Percentiles rank a stretch among this genome's conserved stretches.
These are phyloP conservation scores for Sarcophaga caerulescens DNA, from an alignment of 2,888 invertebrate species.

Conservation along the genomic window DNA sequence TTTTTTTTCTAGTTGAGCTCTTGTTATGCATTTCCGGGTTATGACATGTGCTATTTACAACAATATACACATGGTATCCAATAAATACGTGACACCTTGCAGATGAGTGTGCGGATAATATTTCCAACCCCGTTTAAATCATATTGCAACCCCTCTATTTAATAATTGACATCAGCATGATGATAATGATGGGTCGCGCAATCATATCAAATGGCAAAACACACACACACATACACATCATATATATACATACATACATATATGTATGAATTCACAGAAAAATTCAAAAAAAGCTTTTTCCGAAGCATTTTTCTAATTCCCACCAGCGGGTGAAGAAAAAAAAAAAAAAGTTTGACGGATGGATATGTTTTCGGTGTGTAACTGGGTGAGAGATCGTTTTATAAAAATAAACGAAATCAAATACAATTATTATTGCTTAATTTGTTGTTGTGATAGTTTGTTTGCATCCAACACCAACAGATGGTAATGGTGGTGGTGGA, in stretches of 20 bases:
- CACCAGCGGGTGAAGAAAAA: constrained; percentile 52
- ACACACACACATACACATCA: background rate
- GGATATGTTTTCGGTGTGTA: too few relatives aligned
- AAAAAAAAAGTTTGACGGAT: too few relatives aligned
- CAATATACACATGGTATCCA: too few relatives aligned
- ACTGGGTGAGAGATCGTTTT: too few relatives aligned
- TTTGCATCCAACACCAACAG: constrained; percentile 53
- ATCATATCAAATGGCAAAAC: constrained; percentile 52
- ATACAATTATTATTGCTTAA: constrained; percentile 22
- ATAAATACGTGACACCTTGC: constrained; percentile 22
- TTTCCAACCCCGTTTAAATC: constrained; percentile 30
- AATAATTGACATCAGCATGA: constrained; percentile 28
- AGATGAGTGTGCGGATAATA: background rate
- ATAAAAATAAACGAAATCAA: too few relatives aligned
- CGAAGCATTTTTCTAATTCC: constrained; percentile 39
- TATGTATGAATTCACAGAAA: background rate
- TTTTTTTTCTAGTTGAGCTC: constrained; percentile 16
- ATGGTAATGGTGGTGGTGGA: constrained; percentile 11
- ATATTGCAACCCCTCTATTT: constrained; percentile 43
- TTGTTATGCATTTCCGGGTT: constrained; percentile 64
- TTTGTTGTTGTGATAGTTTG: constrained; percentile 63
- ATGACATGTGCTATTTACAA: background rate
- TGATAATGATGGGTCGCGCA: background rate
- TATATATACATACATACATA: too few relatives aligned
- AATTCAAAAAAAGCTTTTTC: constrained; percentile 40